phyloP scores from a whole-genome alignment of 1,140 invertebrate genomes.

The Reticulitermes speratus region DNA sequence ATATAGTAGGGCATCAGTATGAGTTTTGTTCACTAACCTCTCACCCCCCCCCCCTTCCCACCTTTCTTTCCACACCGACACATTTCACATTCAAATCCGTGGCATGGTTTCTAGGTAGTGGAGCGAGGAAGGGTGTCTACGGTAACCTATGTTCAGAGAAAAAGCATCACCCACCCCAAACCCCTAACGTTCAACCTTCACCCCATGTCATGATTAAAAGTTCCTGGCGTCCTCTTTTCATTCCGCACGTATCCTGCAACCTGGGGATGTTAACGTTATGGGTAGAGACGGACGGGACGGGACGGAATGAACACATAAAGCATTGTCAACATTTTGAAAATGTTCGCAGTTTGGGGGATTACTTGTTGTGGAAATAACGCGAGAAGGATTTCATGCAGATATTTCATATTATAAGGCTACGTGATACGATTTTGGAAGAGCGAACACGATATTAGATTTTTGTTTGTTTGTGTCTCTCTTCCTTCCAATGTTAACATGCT shows the following conservation, averaged over 20 bases:
- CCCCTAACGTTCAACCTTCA: too few species aligned
- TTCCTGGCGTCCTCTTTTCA: not conserved
- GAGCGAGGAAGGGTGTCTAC: not conserved
- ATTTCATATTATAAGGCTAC: slow-evolving; percentile 1
- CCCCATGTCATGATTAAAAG: slow-evolving; percentile 9
- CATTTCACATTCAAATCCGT: slow-evolving; percentile 16
- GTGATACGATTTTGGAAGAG: not conserved
- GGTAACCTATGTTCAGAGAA: not conserved
- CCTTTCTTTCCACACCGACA: not conserved
- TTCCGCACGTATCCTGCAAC: not conserved
- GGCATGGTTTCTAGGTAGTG: not conserved
- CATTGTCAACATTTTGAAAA: slow-evolving; percentile 19
- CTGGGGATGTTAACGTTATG: not conserved
- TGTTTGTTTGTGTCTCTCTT: not conserved
- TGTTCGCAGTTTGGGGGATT: not conserved
- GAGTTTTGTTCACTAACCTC: not conserved
- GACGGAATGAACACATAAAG: not conserved
- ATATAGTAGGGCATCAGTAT: not conserved
- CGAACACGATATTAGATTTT: not conserved
- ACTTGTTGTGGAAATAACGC: slow-evolving; percentile 12
- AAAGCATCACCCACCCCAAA: not conserved
- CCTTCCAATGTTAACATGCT: not conserved
- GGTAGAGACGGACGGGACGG: not conserved
- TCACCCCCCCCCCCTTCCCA: not conserved
- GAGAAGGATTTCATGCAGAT: slow-evolving; percentile 6